Conservation (phyloP, 2,797 vertebrate species). For the Sebastes diploproa region DNA sequence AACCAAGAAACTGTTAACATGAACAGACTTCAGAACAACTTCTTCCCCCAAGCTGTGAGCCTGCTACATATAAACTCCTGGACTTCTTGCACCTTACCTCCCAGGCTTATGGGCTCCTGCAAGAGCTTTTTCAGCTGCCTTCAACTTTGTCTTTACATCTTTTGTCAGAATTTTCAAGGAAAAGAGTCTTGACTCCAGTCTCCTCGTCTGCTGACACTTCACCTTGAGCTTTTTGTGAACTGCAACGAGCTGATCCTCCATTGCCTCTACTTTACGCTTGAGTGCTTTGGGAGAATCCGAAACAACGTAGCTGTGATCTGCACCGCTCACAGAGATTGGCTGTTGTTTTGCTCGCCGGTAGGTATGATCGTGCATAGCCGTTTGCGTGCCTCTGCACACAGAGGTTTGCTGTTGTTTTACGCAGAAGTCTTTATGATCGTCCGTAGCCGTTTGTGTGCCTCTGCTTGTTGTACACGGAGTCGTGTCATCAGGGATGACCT, state of each 20-base stretch:
- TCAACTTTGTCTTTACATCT: background rate
- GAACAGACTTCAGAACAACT: background rate
- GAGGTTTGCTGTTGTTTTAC: background rate
- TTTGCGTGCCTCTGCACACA: background rate
- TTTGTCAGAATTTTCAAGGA: background rate
- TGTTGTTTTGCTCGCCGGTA: background rate
- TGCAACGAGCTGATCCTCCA: background rate
- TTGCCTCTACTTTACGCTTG: background rate
- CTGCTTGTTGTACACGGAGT: background rate
- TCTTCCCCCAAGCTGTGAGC: background rate
- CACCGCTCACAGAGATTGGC: background rate
- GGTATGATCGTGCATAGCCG: background rate
- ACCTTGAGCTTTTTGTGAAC: background rate
- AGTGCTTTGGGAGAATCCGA: background rate
- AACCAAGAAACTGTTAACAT: background rate
- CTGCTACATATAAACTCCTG: background rate
- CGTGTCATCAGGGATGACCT: background rate
- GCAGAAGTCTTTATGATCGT: background rate
- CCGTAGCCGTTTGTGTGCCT: background rate
- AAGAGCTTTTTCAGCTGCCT: background rate
- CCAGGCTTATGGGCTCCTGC: background rate
- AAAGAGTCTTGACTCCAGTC: background rate
- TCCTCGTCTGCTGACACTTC: background rate
- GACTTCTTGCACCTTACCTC: background rate
- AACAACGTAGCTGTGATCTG: background rate